Evolutionary conservation across 2,113 vertebrate genomes (phyloP), one percentile per base, ranked within the genome.

Genomic region (Lepus timidus): DNA sequence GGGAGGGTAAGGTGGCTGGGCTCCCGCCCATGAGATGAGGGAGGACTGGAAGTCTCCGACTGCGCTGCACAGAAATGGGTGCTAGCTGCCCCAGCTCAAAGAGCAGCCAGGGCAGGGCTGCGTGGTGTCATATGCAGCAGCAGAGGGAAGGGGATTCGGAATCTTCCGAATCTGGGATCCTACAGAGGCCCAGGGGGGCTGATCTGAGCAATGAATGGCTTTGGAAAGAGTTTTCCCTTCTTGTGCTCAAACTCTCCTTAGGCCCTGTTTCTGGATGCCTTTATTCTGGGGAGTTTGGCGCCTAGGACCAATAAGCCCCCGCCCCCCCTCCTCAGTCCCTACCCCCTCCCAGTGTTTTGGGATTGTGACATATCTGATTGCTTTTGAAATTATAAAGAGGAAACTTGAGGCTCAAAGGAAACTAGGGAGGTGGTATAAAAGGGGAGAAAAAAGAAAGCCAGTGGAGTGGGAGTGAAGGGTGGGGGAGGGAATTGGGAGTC

Each of bases 311-410:
- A 68, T 61, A 52, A 92, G 61, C 78, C 67, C 64, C 36, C 71
- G 61, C 76, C 10, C 29, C 44, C 6, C 44, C 29, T 7, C 44
- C 44, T 9, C 44, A 44, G 44, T 44, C 44, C 44, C 44, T 44
- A 44, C 44, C 44, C 7, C 44, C 5, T 7, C 44, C 44, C 44
- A 44, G 19, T 33, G 31, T 27, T 65, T 68, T 68, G 71, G n/a
- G 14, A 74, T 22, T 85, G 71, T 83, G 62, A 91, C n/a, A 88
- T 39, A 92, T 78, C 75, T 80, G 82, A 86, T 78, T 78, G 82
- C 76, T 97, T 82, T 4, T 13, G 75, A 97, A 96, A 79, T 6
- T 23, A 90, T 29, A n/a, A 80, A 95, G 76, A 93, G 79, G 29
- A 44, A 82, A 83, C 36, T 44, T 61, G 61, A 75, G 44, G 79